Percentiles rank a stretch among this genome's conserved stretches.
phyloP scores from a whole-genome alignment of 1,140 invertebrate genomes.

The Bombus fervidus region DNA sequence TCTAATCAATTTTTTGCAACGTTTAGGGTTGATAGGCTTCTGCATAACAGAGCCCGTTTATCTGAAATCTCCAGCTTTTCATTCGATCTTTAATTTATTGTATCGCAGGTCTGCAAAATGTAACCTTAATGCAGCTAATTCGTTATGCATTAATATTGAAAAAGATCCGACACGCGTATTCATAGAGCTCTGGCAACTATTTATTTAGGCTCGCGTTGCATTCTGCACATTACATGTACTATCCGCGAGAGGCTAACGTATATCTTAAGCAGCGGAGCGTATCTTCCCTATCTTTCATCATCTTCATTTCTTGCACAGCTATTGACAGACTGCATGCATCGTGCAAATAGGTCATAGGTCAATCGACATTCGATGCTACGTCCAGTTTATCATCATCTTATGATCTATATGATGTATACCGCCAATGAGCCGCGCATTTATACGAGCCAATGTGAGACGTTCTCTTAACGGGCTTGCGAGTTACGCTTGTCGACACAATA shows the following conservation, averaged over 20 bases:
- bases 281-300: constrained; percentile 12
- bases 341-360: constrained; percentile 16
- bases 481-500: constrained; percentile 20
- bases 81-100: not conserved
- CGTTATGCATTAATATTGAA: not conserved
- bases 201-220: constrained; percentile 9
- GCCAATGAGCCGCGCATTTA: constrained; percentile 7
- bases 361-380: constrained; percentile 3
- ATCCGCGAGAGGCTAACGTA: not conserved
- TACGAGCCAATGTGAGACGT: not conserved
- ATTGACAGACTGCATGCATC: constrained; percentile 5
- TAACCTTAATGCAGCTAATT: not conserved
- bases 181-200: not conserved
- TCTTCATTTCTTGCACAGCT: not conserved
- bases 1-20: no score
- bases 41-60: no score
- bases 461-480: not conserved
- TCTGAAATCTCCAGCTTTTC: not conserved
- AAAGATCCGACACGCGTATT: not conserved
- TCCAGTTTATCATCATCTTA: constrained; percentile 2
- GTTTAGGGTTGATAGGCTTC: no score
- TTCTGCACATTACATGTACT: not conserved
- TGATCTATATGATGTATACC: not conserved
- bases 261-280: not conserved
- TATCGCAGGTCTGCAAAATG: not conserved